Percentiles rank a stretch among this genome's conserved stretches.
phyloP scores from a whole-genome alignment of 2,113 vertebrate genomes.

The Circaetus cinerascens region DNA sequence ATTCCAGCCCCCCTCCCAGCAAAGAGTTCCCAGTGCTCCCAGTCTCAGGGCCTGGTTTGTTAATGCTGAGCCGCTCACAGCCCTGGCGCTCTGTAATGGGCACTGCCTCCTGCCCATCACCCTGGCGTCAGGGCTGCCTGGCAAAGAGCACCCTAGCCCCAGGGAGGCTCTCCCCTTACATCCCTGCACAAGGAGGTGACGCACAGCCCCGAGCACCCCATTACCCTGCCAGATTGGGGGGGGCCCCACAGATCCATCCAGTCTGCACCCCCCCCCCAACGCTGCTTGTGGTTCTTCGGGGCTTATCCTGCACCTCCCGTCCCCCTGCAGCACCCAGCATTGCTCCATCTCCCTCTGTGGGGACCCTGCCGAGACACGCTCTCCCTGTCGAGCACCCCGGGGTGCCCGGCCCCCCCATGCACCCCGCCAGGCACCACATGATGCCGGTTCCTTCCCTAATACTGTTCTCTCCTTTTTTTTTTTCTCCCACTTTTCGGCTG shows the following conservation, averaged over 20 bases:
- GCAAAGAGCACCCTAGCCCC: neutral
- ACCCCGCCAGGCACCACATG: neutral
- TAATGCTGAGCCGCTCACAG: neutral
- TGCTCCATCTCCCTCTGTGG: neutral
- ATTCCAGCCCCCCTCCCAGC: neutral
- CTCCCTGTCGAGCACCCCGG: neutral
- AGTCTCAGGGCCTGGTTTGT: neutral
- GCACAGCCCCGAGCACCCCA: neutral
- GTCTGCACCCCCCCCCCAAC: fast-evolving
- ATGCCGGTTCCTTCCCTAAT: neutral
- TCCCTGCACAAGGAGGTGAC: neutral
- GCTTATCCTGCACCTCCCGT: neutral
- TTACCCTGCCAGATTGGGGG: too few species aligned
- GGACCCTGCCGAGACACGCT: neutral
- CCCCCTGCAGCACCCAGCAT: neutral
- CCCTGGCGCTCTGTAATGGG: neutral
- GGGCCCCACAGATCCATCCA: neutral
- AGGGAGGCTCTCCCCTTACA: neutral
- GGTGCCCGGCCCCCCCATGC: neutral
- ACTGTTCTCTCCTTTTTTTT: too few species aligned
- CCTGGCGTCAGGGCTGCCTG: neutral
- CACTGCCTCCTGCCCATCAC: neutral
- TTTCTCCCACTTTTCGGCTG: too few species aligned
- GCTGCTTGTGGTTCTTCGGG: neutral
- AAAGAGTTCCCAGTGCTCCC: neutral